Conservation (phyloP, 1,140 invertebrate genomes). For the Tetragnatha versicolor region DNA sequence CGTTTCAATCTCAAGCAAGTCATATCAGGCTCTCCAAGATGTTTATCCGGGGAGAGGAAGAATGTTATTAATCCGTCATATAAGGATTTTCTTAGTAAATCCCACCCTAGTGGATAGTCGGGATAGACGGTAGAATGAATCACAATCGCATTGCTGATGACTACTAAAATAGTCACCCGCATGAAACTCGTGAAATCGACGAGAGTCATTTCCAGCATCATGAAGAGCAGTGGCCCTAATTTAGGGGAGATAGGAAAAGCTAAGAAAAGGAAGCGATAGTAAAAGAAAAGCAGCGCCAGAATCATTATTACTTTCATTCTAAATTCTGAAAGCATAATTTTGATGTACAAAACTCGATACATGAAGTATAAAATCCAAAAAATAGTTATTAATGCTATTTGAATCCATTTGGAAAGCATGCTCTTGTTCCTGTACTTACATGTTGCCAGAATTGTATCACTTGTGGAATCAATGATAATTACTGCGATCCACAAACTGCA, state of each 20-base stretch:
- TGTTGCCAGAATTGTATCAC: slow-evolving; percentile 9
- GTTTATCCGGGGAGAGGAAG: neutral
- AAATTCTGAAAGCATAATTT: slow-evolving; percentile 54
- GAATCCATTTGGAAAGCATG: slow-evolving; percentile 50
- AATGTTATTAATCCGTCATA: neutral
- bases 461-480: slow-evolving; percentile 37
- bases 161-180: neutral
- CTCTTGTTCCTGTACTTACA: slow-evolving; percentile 38
- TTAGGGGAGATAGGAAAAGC: slow-evolving; percentile 65
- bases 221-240: slow-evolving; percentile 64
- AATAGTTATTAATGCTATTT: slow-evolving; percentile 51
- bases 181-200: slow-evolving; percentile 23
- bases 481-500: slow-evolving; percentile 61
- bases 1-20: slow-evolving; percentile 12
- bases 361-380: slow-evolving; percentile 25
- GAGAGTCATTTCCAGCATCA: slow-evolving; percentile 64
- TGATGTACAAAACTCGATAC: no score
- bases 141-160: slow-evolving; percentile 16
- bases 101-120: neutral
- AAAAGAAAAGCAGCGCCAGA: slow-evolving; percentile 63
- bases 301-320: slow-evolving; percentile 58
- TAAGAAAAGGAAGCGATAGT: slow-evolving; percentile 63
- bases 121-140: slow-evolving; percentile 14
- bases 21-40: slow-evolving; percentile 2
- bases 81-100: neutral